Evolutionary conservation across 1,140 invertebrate species (phyloP).

Genomic region (Triops longicaudatus): DNA sequence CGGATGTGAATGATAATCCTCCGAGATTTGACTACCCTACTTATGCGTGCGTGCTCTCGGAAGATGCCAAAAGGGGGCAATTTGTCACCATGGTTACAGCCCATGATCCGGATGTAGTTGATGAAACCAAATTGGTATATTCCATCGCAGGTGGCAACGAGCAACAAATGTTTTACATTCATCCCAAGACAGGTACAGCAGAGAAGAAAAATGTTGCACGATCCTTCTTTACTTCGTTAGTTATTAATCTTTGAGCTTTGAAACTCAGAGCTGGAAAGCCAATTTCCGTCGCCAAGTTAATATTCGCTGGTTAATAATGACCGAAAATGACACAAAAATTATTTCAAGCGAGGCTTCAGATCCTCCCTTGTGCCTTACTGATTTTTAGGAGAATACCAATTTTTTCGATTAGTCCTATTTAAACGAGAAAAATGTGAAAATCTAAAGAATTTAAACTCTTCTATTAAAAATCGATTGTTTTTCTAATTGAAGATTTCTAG

Average conservation of each 20-base stretch:
- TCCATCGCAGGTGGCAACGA: constrained; percentile 76
- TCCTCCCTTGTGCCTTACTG: no score
- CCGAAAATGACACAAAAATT: no score
- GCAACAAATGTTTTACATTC: constrained; percentile 67
- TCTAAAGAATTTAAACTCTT: no score
- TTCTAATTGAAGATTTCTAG: constrained; percentile 5
- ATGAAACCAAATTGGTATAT: constrained; percentile 63
- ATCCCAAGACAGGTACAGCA: constrained; percentile 48
- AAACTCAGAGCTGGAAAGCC: no score
- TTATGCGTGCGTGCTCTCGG: constrained; percentile 67
- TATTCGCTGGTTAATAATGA: no score
- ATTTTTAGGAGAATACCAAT: no score
- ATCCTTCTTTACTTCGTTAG: constrained; percentile 10
- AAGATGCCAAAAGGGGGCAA: constrained; percentile 71
- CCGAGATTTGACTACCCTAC: constrained; percentile 74
- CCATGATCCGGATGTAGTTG: constrained; percentile 72
- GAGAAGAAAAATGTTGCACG: constrained; percentile 27
- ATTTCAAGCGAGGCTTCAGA: no score
- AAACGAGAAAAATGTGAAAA: no score
- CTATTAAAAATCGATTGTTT: no score
- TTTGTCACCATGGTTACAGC: constrained; percentile 80
- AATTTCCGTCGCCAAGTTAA: no score
- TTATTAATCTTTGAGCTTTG: neutral
- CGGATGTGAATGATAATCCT: constrained; percentile 79
- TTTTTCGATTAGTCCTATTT: no score